phyloP scores from a whole-genome alignment of 2,888 invertebrate species.

The Hemicrepidius hirtus region DNA sequence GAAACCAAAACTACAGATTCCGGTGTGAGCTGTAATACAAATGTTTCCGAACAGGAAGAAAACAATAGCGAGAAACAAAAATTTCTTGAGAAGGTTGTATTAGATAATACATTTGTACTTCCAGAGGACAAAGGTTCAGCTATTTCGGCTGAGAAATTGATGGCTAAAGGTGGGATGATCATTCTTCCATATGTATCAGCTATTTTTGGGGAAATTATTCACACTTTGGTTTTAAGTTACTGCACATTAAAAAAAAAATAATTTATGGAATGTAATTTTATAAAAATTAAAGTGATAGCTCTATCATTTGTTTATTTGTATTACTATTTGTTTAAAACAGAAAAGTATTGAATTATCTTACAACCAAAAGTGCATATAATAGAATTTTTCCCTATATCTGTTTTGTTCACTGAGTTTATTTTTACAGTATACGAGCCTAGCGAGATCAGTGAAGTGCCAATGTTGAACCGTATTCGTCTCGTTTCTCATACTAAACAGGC shows the following conservation, averaged over 20 bases:
- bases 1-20: conserved; percentile 51
- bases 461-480: neutral
- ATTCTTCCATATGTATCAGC: conserved; percentile 62
- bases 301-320: neutral
- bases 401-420: neutral
- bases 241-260: neutral
- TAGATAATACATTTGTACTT: conserved; percentile 38
- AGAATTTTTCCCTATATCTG: neutral
- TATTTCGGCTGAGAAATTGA: conserved; percentile 57
- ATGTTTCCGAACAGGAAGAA: conserved; percentile 5
- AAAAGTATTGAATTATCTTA: too few species aligned
- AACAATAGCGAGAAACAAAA: neutral
- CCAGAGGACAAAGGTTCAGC: conserved; percentile 48
- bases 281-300: conserved; percentile 21
- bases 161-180: conserved; percentile 67
- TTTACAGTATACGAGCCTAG: neutral
- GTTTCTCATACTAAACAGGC: neutral
- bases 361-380: too few species aligned
- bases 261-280: conserved; percentile 17
- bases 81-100: neutral
- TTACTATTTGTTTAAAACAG: neutral
- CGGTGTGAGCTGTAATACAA: conserved; percentile 55
- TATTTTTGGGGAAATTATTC: conserved; percentile 51
- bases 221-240: conserved; percentile 25
- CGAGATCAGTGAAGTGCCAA: neutral